Evolutionary conservation across 2,888 invertebrate genomes (phyloP).

Genomic region (Acrobasis suavella): DNA sequence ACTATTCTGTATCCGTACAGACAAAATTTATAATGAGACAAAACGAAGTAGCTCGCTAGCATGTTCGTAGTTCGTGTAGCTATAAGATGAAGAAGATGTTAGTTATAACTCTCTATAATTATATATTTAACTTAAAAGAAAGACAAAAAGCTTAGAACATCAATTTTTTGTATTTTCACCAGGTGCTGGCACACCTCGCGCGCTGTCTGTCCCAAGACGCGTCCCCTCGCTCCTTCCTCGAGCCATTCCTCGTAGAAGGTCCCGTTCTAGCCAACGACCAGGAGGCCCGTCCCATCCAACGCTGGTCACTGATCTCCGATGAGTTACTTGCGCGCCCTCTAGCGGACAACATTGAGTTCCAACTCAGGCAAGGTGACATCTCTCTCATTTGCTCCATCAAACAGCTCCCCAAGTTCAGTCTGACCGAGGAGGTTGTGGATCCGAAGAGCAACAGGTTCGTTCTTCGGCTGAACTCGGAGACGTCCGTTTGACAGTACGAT

Average conservation of each 20-base stretch:
- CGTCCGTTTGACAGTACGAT: conserved; percentile 91
- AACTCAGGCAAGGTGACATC: conserved; percentile 95
- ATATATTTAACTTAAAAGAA: no score
- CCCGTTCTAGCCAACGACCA: conserved; percentile 93
- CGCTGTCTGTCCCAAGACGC: conserved; percentile 96
- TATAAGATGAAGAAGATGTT: no score
- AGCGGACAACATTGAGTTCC: conserved; percentile 92
- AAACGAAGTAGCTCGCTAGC: no score
- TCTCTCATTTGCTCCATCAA: conserved; percentile 94
- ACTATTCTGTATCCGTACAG: no score
- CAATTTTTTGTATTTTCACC: conserved; percentile 17
- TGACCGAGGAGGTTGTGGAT: conserved; percentile 97
- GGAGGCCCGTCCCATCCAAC: conserved; percentile 91
- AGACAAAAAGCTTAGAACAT: no score
- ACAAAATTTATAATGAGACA: no score
- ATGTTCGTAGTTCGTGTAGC: no score
- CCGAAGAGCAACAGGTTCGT: conserved; percentile 98
- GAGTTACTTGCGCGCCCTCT: conserved; percentile 94
- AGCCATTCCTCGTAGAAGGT: conserved; percentile 93
- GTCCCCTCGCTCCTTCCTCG: conserved; percentile 96
- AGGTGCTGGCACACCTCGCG: conserved; percentile 92
- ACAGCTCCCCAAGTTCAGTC: conserved; percentile 95
- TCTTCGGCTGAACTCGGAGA: conserved; percentile 96
- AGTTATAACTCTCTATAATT: no score
- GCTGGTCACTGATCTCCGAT: conserved; percentile 98